Evolutionary conservation across 2,888 invertebrate species (phyloP).

Genomic region (Cactoblastis cactorum): DNA sequence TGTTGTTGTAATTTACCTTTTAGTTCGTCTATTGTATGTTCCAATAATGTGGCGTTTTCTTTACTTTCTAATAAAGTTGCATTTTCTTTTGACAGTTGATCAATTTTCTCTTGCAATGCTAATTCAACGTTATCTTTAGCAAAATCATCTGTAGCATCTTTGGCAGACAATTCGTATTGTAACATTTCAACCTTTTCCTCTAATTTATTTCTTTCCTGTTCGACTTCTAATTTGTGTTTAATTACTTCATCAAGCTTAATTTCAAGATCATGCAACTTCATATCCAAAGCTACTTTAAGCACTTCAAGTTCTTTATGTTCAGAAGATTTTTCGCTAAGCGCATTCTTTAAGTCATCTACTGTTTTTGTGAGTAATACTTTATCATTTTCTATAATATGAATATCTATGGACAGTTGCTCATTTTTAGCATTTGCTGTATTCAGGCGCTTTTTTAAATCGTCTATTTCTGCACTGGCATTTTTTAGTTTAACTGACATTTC

Average conservation of each 20-base stretch:
- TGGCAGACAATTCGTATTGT: slow-evolving; percentile 26
- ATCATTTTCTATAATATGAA: slow-evolving; percentile 73
- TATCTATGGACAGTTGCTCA: slow-evolving; percentile 72
- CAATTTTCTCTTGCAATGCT: slow-evolving; percentile 28
- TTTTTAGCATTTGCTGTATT: slow-evolving; percentile 56
- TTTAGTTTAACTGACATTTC: slow-evolving; percentile 44
- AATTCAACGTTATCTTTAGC: slow-evolving; percentile 28
- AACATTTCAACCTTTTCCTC: slow-evolving; percentile 34
- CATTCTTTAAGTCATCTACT: slow-evolving; percentile 61
- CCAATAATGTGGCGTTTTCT: slow-evolving; percentile 28
- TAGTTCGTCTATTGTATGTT: slow-evolving; percentile 38
- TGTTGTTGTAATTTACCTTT: slow-evolving; percentile 38
- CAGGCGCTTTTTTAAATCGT: slow-evolving; percentile 61
- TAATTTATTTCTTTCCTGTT: slow-evolving; percentile 38
- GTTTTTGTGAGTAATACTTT: slow-evolving; percentile 68
- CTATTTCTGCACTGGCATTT: slow-evolving; percentile 57
- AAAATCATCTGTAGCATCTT: slow-evolving; percentile 23
- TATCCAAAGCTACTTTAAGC: slow-evolving; percentile 45
- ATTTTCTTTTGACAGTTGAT: slow-evolving; percentile 37
- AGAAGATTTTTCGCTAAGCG: slow-evolving; percentile 39
- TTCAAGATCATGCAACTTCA: slow-evolving; percentile 50
- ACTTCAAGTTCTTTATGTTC: slow-evolving; percentile 42
- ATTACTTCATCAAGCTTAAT: slow-evolving; percentile 35
- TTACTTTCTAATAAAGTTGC: slow-evolving; percentile 22
- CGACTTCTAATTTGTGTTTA: slow-evolving; percentile 37